Conservation (phyloP, 2,888 invertebrate genomes). For the Folsomia manolachei region DNA sequence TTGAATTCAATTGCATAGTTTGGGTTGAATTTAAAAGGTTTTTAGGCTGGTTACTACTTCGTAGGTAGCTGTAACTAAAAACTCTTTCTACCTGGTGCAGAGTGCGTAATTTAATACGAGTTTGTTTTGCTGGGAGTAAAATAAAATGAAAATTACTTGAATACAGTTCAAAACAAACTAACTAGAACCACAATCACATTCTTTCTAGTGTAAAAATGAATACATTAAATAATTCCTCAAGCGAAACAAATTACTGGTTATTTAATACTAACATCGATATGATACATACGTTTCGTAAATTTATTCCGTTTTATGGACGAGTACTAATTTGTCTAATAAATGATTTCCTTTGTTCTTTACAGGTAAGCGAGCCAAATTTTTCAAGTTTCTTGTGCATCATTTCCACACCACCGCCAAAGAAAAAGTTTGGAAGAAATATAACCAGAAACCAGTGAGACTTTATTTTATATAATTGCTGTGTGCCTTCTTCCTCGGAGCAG, state of each 20-base stretch:
- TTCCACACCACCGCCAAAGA: too few relatives aligned
- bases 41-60: neutral
- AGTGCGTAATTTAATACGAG: neutral
- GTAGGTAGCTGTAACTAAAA: too few relatives aligned
- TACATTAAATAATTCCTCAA: too few relatives aligned
- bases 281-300: neutral
- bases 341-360: constrained; percentile 19
- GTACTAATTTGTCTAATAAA: constrained; percentile 21
- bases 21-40: neutral
- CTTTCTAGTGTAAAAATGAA: neutral
- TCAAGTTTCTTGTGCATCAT: too few relatives aligned
- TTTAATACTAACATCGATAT: neutral
- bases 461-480: too few relatives aligned
- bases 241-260: neutral
- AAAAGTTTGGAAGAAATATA: too few relatives aligned
- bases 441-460: too few relatives aligned
- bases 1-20: neutral
- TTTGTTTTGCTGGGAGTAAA: neutral
- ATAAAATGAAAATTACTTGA: neutral
- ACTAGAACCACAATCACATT: neutral
- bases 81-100: too few relatives aligned
- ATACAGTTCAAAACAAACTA: neutral
- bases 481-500: too few relatives aligned
- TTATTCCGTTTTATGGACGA: constrained; percentile 12
- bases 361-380: constrained; percentile 13